These are phyloP conservation scores for Bedellia somnulentella DNA, from an alignment of 2,888 invertebrate species.

Conservation along the genomic window DNA sequence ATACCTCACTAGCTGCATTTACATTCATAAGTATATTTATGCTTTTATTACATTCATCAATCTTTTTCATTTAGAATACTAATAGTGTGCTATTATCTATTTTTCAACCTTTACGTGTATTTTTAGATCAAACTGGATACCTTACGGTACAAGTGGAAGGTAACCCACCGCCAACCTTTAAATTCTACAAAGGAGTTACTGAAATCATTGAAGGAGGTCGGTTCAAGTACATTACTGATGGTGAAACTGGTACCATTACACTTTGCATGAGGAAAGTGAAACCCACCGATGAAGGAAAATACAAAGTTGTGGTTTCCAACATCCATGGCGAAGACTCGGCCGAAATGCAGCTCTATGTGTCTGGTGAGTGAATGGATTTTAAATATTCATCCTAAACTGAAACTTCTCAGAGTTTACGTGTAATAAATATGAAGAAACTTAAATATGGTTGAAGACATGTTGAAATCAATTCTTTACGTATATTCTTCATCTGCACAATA, in stretches of 20 bases:
- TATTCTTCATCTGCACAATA: no score
- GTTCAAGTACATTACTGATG: constrained; percentile 93
- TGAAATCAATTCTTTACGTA: no score
- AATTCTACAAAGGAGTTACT: constrained; percentile 91
- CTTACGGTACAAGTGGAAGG: constrained; percentile 93
- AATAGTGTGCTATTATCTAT: no score
- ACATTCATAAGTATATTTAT: no score
- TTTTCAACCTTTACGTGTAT: no score
- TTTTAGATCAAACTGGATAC: constrained; percentile 89
- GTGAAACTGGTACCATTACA: constrained; percentile 88
- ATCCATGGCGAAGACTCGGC: constrained; percentile 94
- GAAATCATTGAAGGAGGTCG: constrained; percentile 95
- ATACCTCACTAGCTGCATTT: no score
- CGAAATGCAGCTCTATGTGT: constrained; percentile 94
- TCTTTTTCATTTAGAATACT: no score
- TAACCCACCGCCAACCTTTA: constrained; percentile 91
- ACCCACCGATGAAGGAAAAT: constrained; percentile 96
- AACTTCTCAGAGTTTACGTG: no score
- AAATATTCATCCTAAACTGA: no score
- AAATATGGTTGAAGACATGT: no score
- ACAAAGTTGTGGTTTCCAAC: constrained; percentile 90
- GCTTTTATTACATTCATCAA: no score
- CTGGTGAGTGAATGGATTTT: constrained; percentile 67
- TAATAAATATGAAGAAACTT: constrained; percentile 3
- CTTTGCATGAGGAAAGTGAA: constrained; percentile 95